phyloP scores from a whole-genome alignment of 2,888 invertebrate genomes.

The Nemapogon koenigi region DNA sequence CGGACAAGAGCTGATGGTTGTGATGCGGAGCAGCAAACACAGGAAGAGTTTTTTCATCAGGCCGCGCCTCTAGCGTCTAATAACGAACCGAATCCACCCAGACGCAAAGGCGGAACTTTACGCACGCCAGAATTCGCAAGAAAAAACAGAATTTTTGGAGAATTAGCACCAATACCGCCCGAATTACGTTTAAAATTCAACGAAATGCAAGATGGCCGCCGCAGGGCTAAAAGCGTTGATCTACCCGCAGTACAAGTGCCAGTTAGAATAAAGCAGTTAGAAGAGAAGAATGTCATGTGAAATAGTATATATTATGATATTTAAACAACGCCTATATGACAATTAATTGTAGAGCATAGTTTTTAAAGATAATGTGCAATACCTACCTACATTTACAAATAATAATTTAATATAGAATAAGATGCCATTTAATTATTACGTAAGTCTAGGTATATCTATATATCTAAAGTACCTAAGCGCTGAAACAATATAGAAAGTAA shows the following conservation, averaged over 20 bases:
- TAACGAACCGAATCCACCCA: constrained; percentile 22
- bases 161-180: constrained; percentile 30
- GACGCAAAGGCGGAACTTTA: constrained; percentile 41
- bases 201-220: constrained; percentile 38
- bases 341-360: too few relatives aligned
- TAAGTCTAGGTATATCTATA: too few relatives aligned
- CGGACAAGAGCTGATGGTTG: constrained; percentile 52
- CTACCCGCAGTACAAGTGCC: constrained; percentile 56
- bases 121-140: constrained; percentile 35
- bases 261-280: constrained; percentile 45
- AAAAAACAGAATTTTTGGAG: constrained; percentile 39
- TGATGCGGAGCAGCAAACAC: constrained; percentile 26
- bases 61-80: constrained; percentile 20
- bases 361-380: too few relatives aligned
- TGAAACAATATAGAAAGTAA: too few relatives aligned
- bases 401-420: too few relatives aligned
- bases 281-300: constrained; percentile 29
- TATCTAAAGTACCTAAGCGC: too few relatives aligned
- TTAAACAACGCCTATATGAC: too few relatives aligned
- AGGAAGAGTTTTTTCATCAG: constrained; percentile 21
- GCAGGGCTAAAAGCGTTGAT: constrained; percentile 49
- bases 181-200: constrained; percentile 23
- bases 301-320: neutral
- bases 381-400: too few relatives aligned
- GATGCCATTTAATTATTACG: too few relatives aligned